Evolutionary conservation across 2,797 vertebrate species (phyloP).

Genomic region (Hemitrygon akajei): DNA sequence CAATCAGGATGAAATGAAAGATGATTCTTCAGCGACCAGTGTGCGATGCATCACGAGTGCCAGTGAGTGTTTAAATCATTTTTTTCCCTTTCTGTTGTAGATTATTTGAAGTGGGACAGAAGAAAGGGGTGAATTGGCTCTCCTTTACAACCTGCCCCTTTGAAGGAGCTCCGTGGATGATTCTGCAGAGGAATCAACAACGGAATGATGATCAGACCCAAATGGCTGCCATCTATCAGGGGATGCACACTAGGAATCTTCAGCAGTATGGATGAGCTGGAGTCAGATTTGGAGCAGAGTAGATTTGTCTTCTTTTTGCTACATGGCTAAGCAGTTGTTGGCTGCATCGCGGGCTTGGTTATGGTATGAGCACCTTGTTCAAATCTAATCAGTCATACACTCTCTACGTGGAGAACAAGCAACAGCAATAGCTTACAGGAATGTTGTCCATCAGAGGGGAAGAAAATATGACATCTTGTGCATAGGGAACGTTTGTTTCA

Average conservation of each 20-base stretch:
- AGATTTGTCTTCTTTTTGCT: neutral
- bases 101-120: neutral
- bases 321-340: neutral
- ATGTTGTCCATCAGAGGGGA: neutral
- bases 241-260: neutral
- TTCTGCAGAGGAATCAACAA: neutral
- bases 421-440: neutral
- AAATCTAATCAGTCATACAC: neutral
- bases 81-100: neutral
- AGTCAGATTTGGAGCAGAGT: neutral
- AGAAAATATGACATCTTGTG: slow-evolving; percentile 2
- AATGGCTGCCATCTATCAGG: slow-evolving; percentile 14
- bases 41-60: neutral
- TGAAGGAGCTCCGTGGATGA: neutral
- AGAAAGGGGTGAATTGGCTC: neutral
- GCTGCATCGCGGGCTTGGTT: neutral
- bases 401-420: neutral
- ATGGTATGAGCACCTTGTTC: slow-evolving; percentile 14
- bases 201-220: neutral
- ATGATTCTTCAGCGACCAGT: neutral
- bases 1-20: neutral
- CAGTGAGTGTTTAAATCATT: neutral
- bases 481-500: neutral
- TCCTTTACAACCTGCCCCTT: slow-evolving; percentile 1
- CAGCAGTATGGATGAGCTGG: neutral